These are phyloP conservation scores for Amphimallon solstitiale DNA, from an alignment of 2,888 invertebrate genomes.

Conservation along the genomic window DNA sequence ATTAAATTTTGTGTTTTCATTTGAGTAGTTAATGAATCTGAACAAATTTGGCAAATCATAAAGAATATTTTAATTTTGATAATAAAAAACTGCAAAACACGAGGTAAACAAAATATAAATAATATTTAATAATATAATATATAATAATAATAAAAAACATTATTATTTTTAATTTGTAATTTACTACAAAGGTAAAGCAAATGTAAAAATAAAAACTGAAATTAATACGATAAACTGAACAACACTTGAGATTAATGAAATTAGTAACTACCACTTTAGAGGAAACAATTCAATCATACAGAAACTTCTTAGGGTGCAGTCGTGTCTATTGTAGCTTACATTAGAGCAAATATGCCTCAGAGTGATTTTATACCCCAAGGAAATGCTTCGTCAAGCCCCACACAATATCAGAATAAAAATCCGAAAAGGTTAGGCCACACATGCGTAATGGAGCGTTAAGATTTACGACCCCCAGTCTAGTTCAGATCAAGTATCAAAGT, in stretches of 20 bases:
- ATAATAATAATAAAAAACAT: too few species aligned
- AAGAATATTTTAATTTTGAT: too few species aligned
- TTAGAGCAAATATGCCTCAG: slow-evolving; percentile 4
- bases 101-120: too few species aligned
- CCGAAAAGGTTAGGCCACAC: slow-evolving; percentile 19
- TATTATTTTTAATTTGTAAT: too few species aligned
- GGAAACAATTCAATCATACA: slow-evolving; percentile 26
- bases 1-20: too few species aligned
- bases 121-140: too few species aligned
- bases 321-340: not conserved
- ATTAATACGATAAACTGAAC: too few species aligned
- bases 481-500: slow-evolving; percentile 32
- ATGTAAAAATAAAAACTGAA: too few species aligned
- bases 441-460: slow-evolving; percentile 37
- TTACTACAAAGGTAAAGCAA: too few species aligned
- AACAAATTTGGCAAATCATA: too few species aligned
- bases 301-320: slow-evolving; percentile 1
- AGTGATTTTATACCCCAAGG: slow-evolving; percentile 19
- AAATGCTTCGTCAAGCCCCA: slow-evolving; percentile 18
- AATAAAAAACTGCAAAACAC: too few species aligned
- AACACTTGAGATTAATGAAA: not conserved
- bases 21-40: too few species aligned
- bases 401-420: slow-evolving; percentile 24
- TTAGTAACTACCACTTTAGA: not conserved
- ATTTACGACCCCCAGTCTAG: slow-evolving; percentile 24